A percentile compares a stretch with the other conserved stretches of the same genome.
Conservation (phyloP, 2,113 vertebrate species). For the Bombycilla garrulus region DNA sequence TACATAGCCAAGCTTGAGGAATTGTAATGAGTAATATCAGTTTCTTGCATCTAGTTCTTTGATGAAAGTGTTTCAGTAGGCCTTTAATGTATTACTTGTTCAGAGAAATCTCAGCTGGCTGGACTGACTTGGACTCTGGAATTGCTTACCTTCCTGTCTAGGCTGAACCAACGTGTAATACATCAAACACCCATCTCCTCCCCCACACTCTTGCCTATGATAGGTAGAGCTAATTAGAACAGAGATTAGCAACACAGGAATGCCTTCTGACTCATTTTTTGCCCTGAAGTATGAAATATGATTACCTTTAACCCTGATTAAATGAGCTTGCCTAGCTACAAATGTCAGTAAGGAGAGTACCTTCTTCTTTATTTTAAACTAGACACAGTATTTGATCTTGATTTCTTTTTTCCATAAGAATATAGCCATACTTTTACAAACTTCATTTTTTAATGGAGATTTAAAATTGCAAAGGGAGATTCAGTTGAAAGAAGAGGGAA, state of each 20-base stretch:
- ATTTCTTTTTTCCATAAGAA: neutral
- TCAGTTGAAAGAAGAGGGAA: neutral
- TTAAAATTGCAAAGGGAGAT: neutral
- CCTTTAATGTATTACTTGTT: neutral
- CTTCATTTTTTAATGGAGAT: neutral
- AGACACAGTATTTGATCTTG: neutral
- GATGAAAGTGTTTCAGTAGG: neutral
- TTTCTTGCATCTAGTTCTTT: neutral
- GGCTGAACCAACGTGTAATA: neutral
- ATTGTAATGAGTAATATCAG: neutral
- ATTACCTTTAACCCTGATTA: constrained; percentile 5
- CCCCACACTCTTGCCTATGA: neutral
- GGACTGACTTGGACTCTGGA: constrained; percentile 21
- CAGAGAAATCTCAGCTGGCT: neutral
- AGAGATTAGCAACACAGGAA: neutral
- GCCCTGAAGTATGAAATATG: neutral
- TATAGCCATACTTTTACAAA: neutral
- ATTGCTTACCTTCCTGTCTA: neutral
- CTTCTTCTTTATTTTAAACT: neutral
- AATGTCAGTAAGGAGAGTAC: neutral
- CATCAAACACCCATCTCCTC: neutral
- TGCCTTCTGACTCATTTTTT: constrained; percentile 31
- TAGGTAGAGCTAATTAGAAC: constrained; percentile 10
- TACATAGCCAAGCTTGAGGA: neutral
- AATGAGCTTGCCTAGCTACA: neutral